Percentiles rank a stretch among this genome's conserved stretches.
These are phyloP conservation scores for Anthophora plumipes DNA, from an alignment of 2,888 invertebrate species.

Conservation along the genomic window DNA sequence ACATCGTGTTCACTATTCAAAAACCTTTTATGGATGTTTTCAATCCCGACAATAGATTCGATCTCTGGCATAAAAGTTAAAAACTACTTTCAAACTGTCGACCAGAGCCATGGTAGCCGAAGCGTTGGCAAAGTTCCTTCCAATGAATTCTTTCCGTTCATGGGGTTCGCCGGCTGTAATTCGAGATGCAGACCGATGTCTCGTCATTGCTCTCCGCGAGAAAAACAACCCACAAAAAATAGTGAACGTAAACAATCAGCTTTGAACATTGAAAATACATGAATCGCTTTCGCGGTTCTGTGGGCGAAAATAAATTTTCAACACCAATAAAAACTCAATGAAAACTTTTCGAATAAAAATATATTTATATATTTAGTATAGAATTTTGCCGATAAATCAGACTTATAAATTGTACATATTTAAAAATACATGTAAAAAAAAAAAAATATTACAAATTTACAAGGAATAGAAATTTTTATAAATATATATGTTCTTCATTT, in stretches of 20 bases:
- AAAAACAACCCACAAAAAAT: conserved; percentile 16
- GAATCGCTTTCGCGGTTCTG: background rate
- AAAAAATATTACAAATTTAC: background rate
- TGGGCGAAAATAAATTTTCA: background rate
- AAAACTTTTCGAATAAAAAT: background rate
- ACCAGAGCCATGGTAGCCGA: background rate
- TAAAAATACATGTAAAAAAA: background rate
- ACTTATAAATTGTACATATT: background rate
- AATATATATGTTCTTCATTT: background rate
- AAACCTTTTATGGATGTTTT: background rate
- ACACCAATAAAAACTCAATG: background rate
- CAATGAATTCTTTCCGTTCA: conserved; percentile 34
- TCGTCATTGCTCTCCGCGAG: background rate
- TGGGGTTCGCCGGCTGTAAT: conserved; percentile 29
- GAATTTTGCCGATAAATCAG: background rate
- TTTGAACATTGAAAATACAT: background rate
- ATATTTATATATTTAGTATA: background rate
- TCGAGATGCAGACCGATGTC: conserved; percentile 31
- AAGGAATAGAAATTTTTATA: background rate
- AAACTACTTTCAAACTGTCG: conserved; percentile 12
- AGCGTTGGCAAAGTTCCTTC: conserved; percentile 37
- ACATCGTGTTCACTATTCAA: background rate
- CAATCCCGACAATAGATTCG: conserved; percentile 38
- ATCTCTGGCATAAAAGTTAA: conserved; percentile 28
- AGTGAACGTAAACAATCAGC: conserved; percentile 27